Evolutionary conservation across 2,888 invertebrate genomes (phyloP).

Genomic region (Spisula subtruncata): DNA sequence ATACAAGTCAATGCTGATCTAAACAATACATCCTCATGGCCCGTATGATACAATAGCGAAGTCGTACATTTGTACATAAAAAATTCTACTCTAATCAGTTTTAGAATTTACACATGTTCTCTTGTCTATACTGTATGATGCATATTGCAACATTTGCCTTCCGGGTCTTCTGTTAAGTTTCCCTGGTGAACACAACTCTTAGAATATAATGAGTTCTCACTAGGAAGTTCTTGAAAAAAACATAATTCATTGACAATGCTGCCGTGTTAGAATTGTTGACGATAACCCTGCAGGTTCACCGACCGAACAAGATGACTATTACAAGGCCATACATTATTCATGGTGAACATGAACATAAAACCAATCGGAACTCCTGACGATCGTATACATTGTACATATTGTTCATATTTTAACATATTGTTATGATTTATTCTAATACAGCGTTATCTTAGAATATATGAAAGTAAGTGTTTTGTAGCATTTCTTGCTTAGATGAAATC

Average conservation of each 20-base stretch:
- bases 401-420: too few species aligned
- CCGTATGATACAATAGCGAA: neutral
- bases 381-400: too few species aligned
- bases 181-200: neutral
- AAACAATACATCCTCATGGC: neutral
- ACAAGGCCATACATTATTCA: neutral
- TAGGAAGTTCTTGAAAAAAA: neutral
- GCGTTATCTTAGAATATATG: too few species aligned
- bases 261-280: too few species aligned
- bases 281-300: neutral
- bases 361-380: too few species aligned
- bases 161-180: neutral
- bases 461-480: too few species aligned
- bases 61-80: too few species aligned
- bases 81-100: neutral
- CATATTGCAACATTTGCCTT: conserved; percentile 1
- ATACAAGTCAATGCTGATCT: neutral
- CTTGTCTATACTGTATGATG: neutral
- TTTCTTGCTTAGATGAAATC: too few species aligned
- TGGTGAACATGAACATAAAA: neutral
- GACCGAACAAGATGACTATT: neutral
- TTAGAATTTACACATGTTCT: neutral
- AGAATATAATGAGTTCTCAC: conserved; percentile 1
- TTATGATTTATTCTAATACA: too few species aligned
- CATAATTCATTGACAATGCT: too few species aligned